phyloP scores from a whole-genome alignment of 2,113 vertebrate species.

The Collichthys lucidus region DNA sequence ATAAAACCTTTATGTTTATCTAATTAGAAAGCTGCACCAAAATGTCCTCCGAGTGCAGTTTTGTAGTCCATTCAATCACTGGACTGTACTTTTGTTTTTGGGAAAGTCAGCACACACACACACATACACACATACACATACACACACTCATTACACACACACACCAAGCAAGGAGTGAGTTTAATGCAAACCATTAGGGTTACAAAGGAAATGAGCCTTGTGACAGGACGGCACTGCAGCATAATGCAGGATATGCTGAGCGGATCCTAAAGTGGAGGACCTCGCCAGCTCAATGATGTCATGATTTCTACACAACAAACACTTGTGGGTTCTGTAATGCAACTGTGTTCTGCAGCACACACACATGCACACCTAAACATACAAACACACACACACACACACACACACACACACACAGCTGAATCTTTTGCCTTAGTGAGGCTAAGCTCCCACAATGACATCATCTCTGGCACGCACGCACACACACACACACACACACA shows the following conservation, averaged over 20 bases:
- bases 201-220: conserved; percentile 41
- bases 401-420: conserved; percentile 23
- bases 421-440: conserved; percentile 39
- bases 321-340: conserved; percentile 49
- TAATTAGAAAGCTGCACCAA: conserved; percentile 4
- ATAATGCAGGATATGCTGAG: conserved; percentile 47
- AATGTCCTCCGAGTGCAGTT: not conserved
- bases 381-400: not conserved
- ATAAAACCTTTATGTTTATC: not conserved
- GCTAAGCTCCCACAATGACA: conserved; percentile 69
- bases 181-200: conserved; percentile 30
- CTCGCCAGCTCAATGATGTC: conserved; percentile 44
- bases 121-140: not conserved
- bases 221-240: conserved; percentile 47
- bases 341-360: conserved; percentile 18
- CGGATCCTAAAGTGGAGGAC: conserved; percentile 28
- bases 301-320: conserved; percentile 41
- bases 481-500: conserved; percentile 41
- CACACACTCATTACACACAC: conserved; percentile 10
- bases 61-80: not conserved
- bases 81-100: conserved; percentile 16
- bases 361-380: conserved; percentile 7
- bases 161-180: conserved; percentile 10
- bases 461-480: conserved; percentile 64
- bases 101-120: conserved; percentile 24